Evolutionary conservation across 2,113 vertebrate genomes (phyloP), one percentile per base, ranked within the genome.

Genomic region (Dermatemys mawii): DNA sequence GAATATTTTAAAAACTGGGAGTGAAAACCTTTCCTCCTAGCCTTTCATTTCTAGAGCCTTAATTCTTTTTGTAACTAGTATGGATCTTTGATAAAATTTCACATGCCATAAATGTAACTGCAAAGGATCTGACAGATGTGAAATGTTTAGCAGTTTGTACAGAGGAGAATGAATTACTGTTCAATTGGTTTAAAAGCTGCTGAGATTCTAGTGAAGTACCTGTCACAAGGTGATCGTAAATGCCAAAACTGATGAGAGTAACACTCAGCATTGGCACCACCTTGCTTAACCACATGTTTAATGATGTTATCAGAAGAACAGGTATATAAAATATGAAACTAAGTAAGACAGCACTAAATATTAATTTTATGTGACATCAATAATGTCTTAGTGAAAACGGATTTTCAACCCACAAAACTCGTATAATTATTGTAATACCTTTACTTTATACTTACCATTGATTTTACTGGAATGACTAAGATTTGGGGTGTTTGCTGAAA

Each of bases 361-460:
- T 92, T 97, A 96, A 98, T 98, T 98, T 93, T 96, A 97, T 95
- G 95, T 93, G 95, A 97, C 97, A 97, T 97, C 98, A 97, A 94
- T 94, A 96, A 89, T 95, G 92, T 94, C 97, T 97, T 97, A 91
- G 92, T 96, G 94, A 96, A 98, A 97, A 94, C 97, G 96, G 98
- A 96, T 95, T 94, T 94, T 78, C 94, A 95, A 95, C 97, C 92
- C 83, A 95, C 95, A 95, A 97, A 97, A 96, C 87, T 96, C 94
- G 78, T 94, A 48, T 96, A 97, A 98, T 98, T 98, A 97, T 96
- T 97, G 96, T 97, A 97, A 96, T 95, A 96, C 96, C 44, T 89
- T 97, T 97, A 93, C 90, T 97, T 98, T 97, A 84, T 88, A 87
- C 93, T 97, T 96, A 93, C 75, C 86, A 96, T 91, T 96, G 92